These are phyloP conservation scores for Plemyria rubiginata DNA, from an alignment of 2,888 invertebrate genomes.

Conservation along the genomic window DNA sequence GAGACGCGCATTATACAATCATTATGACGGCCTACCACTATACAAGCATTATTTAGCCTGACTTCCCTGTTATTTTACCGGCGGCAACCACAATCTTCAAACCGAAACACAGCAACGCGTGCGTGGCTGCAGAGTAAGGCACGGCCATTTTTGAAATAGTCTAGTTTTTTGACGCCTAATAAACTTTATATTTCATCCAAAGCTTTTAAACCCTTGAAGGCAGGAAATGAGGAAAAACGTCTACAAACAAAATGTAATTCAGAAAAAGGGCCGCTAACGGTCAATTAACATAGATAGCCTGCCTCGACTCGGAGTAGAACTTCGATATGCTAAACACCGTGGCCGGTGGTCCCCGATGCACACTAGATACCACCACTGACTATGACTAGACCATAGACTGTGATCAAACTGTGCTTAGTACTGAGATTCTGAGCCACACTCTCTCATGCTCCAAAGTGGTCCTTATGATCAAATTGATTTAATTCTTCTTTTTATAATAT, in stretches of 20 bases:
- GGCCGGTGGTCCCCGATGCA: constrained; percentile 33
- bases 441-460: too few species aligned
- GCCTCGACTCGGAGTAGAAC: constrained; percentile 49
- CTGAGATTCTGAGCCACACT: background rate
- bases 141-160: too few species aligned
- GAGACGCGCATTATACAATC: too few species aligned
- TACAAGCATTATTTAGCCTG: too few species aligned
- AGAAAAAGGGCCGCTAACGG: constrained; percentile 61
- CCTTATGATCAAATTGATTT: too few species aligned
- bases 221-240: constrained; percentile 33
- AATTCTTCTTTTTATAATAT: too few species aligned
- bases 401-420: background rate
- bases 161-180: too few species aligned
- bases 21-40: too few species aligned
- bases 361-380: constrained; percentile 17
- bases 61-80: too few species aligned
- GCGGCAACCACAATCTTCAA: too few species aligned
- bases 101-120: too few species aligned
- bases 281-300: constrained; percentile 66
- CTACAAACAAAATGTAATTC: constrained; percentile 46
- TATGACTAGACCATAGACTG: background rate
- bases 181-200: background rate
- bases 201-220: constrained; percentile 5
- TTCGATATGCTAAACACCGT: constrained; percentile 32
- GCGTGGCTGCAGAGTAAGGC: too few species aligned